phyloP scores from a whole-genome alignment of 2,113 vertebrate species.

The Melozone crissalis region DNA sequence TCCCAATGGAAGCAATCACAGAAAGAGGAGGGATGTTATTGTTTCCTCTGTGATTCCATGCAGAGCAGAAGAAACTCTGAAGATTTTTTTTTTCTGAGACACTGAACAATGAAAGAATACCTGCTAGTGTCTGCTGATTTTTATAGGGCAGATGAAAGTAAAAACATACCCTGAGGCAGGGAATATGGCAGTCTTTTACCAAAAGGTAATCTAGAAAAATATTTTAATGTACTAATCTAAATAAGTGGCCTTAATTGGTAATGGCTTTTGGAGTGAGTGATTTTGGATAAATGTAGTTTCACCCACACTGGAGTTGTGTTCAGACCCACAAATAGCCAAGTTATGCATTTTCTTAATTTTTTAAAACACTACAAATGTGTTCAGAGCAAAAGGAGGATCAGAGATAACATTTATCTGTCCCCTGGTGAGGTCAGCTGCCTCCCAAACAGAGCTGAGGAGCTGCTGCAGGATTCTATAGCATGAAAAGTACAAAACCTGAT shows the following conservation, averaged over 20 bases:
- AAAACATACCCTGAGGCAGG: background rate
- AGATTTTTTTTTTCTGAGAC: background rate
- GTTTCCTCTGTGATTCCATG: background rate
- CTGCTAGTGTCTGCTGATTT: background rate
- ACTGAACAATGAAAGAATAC: background rate
- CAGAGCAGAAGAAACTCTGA: background rate
- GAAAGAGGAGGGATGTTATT: background rate
- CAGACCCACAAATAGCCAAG: background rate
- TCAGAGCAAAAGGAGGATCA: background rate
- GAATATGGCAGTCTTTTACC: background rate
- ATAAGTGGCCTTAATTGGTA: background rate
- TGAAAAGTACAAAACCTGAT: background rate
- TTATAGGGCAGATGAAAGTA: background rate
- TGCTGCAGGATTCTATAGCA: background rate
- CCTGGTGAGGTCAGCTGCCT: background rate
- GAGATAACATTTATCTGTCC: too few species aligned
- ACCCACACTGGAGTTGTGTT: background rate
- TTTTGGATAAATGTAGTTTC: background rate
- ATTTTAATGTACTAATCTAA: background rate
- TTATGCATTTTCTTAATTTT: background rate
- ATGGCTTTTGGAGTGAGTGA: background rate
- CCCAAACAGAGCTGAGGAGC: background rate
- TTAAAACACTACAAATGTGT: background rate
- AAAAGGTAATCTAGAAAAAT: background rate
- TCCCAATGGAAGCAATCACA: slow-evolving; percentile 28